Conservation (phyloP, 1,140 invertebrate species). For the Ganaspis sp. region DNA sequence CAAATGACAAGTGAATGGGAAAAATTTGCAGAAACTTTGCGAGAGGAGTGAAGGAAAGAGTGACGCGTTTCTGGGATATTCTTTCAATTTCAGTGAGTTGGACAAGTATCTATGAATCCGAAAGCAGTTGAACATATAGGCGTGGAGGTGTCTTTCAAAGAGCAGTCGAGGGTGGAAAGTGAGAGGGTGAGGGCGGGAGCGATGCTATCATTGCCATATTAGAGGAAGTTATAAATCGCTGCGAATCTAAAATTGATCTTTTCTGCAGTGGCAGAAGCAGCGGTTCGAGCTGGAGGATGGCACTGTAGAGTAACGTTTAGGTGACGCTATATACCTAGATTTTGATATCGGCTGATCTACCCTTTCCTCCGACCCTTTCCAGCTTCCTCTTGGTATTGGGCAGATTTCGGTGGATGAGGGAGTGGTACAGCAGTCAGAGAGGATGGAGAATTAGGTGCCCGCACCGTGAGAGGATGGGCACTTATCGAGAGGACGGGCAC, state of each 20-base stretch:
- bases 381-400: constrained; percentile 6
- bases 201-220: constrained; percentile 74
- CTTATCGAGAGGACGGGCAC: constrained; percentile 61
- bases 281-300: constrained; percentile 38
- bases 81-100: background rate
- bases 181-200: constrained; percentile 46
- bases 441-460: constrained; percentile 31
- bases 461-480: constrained; percentile 37
- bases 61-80: background rate
- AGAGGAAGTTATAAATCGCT: constrained; percentile 77
- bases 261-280: constrained; percentile 63
- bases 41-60: too few relatives aligned
- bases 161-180: constrained; percentile 43
- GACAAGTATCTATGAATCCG: constrained; percentile 13
- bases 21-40: too few relatives aligned
- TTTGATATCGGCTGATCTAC: constrained; percentile 39
- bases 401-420: constrained; percentile 38
- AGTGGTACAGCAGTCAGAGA: too few relatives aligned
- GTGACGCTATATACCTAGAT: constrained; percentile 47
- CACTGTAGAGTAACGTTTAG: constrained; percentile 53
- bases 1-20: too few relatives aligned
- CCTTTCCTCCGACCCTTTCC: constrained; percentile 30
- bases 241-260: constrained; percentile 77
- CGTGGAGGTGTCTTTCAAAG: constrained; percentile 37
- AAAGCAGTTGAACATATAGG: constrained; percentile 32